A percentile compares a stretch with the other conserved stretches of the same genome.
These are phyloP conservation scores for Campylomormyrus tamandua DNA, from an alignment of 2,113 vertebrate genomes.

Conservation along the genomic window DNA sequence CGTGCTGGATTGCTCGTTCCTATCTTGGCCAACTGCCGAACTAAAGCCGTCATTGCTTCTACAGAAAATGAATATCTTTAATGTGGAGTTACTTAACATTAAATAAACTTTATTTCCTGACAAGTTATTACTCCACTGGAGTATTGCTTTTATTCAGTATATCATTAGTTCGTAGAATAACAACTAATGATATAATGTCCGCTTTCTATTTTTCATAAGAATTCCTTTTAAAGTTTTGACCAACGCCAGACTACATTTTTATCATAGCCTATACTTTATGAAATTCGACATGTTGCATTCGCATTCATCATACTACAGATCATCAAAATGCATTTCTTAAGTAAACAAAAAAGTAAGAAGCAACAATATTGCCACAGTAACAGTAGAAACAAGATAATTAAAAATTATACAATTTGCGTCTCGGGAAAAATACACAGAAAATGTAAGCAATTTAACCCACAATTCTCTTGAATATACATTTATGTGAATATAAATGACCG, in stretches of 20 bases:
- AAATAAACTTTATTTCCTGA: background rate
- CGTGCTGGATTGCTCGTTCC: slow-evolving; percentile 30
- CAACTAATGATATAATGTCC: background rate
- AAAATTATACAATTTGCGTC: background rate
- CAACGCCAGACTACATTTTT: background rate
- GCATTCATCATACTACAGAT: background rate
- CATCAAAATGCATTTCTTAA: background rate
- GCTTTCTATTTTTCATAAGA: background rate
- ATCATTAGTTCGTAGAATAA: background rate
- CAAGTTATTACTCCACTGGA: background rate
- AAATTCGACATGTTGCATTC: background rate
- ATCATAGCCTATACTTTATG: background rate
- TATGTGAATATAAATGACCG: background rate
- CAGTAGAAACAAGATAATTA: background rate
- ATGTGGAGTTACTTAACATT: background rate
- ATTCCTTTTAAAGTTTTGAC: background rate
- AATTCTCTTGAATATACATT: background rate
- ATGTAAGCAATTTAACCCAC: background rate
- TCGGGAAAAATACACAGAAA: background rate
- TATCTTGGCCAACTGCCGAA: slow-evolving; percentile 3
- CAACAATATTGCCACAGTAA: background rate
- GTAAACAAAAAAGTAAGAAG: background rate
- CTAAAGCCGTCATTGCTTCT: background rate
- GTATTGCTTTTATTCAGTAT: background rate
- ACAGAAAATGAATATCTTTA: background rate